Evolutionary conservation across 2,797 vertebrate species (phyloP).

Genomic region (Strix occidentalis): DNA sequence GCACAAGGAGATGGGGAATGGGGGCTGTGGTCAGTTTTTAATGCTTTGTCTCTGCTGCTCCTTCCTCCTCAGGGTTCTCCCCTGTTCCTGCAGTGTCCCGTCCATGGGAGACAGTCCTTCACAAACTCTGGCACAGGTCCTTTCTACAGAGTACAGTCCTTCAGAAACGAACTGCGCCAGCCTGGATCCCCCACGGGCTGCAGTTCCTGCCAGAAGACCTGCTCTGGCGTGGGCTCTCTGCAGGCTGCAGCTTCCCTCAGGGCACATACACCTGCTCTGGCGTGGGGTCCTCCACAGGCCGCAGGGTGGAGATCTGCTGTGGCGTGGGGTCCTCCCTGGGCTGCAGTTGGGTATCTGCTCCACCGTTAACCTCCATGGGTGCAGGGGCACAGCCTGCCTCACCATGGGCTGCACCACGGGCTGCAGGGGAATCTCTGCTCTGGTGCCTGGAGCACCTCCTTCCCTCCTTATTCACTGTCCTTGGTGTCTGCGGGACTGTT

Average conservation of each 20-base stretch:
- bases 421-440: neutral
- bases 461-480: neutral
- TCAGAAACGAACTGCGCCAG: neutral
- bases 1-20: neutral
- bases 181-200: neutral
- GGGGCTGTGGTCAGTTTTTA: neutral
- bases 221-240: no score
- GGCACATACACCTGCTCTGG: neutral
- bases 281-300: fast-evolving
- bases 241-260: neutral
- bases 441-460: fast-evolving
- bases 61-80: neutral
- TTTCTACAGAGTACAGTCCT: neutral
- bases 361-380: neutral
- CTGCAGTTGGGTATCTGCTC: neutral
- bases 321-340: fast-evolving
- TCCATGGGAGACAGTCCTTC: neutral
- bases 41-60: neutral
- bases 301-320: neutral
- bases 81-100: neutral
- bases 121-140: neutral
- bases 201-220: neutral
- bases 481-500: neutral
- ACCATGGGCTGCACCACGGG: fast-evolving
- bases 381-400: neutral